phyloP scores from a whole-genome alignment of 2,113 vertebrate species.

The Neolamprologus ventralis region DNA sequence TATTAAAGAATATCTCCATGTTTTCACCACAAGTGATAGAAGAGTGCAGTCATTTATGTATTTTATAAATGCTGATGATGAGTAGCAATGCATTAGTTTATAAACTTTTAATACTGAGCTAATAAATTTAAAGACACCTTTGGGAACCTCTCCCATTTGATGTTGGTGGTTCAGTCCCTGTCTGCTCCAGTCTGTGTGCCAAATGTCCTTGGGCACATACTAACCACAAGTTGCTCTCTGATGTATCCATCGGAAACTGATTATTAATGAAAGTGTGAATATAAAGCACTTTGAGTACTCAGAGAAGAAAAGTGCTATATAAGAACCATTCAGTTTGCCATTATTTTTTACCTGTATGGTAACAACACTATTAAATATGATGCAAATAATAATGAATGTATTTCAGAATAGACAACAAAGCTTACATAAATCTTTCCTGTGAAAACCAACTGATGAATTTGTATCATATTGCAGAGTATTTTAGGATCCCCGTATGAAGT shows the following conservation, averaged over 20 bases:
- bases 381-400: not conserved
- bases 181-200: not conserved
- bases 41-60: not conserved
- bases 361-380: fast-evolving
- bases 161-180: not conserved
- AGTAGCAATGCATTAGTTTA: not conserved
- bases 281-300: not conserved
- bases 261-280: not conserved
- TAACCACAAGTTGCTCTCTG: not conserved
- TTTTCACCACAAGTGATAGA: not conserved
- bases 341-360: too few relatives aligned
- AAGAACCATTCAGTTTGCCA: not conserved
- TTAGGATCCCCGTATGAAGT: not conserved
- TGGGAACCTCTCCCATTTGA: not conserved
- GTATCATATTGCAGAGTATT: not conserved
- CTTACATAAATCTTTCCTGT: not conserved
- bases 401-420: not conserved
- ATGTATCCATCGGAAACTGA: not conserved
- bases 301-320: not conserved
- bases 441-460: not conserved
- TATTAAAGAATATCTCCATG: not conserved
- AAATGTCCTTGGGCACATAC: not conserved
- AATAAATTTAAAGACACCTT: not conserved
- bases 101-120: not conserved
- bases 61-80: not conserved